These are phyloP conservation scores for Synergus japonicus DNA, from an alignment of 2,888 invertebrate species.

Conservation along the genomic window DNA sequence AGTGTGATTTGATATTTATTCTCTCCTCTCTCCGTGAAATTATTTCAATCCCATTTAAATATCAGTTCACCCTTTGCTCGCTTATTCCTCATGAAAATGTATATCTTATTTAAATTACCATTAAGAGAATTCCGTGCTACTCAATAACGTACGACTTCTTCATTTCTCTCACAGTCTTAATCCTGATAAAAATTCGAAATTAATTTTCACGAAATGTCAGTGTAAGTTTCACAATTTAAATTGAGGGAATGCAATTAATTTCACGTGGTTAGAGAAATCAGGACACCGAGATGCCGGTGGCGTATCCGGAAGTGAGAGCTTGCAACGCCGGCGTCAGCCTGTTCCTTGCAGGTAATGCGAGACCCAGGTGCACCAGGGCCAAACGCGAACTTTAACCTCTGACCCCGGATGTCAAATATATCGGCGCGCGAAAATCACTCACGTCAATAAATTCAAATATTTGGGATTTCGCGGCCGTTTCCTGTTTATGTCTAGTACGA, in stretches of 20 bases:
- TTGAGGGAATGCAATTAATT: slow-evolving; percentile 16
- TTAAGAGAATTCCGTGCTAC: not conserved
- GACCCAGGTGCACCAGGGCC: not conserved
- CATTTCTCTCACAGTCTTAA: not conserved
- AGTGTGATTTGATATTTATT: no score
- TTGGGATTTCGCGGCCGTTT: not conserved
- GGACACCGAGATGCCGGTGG: slow-evolving; percentile 32
- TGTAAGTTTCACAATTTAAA: not conserved
- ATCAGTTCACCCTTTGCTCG: no score
- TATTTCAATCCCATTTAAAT: no score
- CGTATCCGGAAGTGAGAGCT: slow-evolving; percentile 21
- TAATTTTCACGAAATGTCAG: not conserved
- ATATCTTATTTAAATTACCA: not conserved
- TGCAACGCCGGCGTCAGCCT: slow-evolving; percentile 2
- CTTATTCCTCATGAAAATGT: no score
- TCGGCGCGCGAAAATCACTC: not conserved
- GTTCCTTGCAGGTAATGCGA: not conserved
- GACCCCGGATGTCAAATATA: not conserved
- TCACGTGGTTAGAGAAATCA: slow-evolving; percentile 18
- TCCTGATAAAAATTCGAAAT: not conserved
- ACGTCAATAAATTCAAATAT: slow-evolving; percentile 17
- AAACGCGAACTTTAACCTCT: not conserved
- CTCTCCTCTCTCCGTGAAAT: no score
- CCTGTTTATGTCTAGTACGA: slow-evolving; percentile 32
- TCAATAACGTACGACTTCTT: not conserved